Conservation (phyloP, 2,888 invertebrate genomes). For the Phorcus lineatus region DNA sequence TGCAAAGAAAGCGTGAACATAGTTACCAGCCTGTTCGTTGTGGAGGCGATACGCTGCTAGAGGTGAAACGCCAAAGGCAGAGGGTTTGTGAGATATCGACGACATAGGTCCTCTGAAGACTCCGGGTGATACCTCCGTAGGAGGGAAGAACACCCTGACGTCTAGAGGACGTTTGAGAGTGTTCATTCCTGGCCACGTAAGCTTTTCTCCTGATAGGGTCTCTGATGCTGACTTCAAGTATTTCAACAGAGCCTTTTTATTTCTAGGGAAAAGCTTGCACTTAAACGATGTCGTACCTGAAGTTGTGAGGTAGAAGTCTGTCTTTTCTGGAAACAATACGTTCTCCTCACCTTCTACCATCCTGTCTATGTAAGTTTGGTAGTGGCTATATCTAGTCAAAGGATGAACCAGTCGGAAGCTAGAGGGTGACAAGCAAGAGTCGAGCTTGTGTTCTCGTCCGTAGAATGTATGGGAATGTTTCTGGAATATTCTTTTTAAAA, state of each 20-base stretch:
- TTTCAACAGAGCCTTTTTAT: not conserved
- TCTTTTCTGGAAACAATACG: constrained; percentile 43
- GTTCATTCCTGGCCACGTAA: not conserved
- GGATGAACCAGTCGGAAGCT: not conserved
- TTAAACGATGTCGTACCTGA: constrained; percentile 45
- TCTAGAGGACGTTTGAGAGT: not conserved
- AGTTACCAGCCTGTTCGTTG: constrained; percentile 36
- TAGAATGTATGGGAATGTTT: not conserved
- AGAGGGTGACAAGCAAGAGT: not conserved
- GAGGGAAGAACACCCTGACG: not conserved
- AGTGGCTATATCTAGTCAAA: constrained; percentile 38
- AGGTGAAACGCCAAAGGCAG: constrained; percentile 31
- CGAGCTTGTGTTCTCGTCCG: not conserved
- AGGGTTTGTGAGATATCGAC: constrained; percentile 26
- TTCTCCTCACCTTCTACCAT: constrained; percentile 33
- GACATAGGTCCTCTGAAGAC: constrained; percentile 41
- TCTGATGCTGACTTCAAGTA: not conserved
- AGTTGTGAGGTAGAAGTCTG: constrained; percentile 42
- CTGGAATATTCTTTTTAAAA: not conserved
- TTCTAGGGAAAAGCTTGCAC: constrained; percentile 44
- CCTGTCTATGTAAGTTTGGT: constrained; percentile 29
- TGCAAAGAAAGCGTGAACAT: constrained; percentile 44
- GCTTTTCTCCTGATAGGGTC: not conserved
- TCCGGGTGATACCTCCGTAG: constrained; percentile 1
- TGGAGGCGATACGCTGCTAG: not conserved